These are phyloP conservation scores for Centrocercus urophasianus DNA, from an alignment of 2,113 vertebrate species.

Conservation along the genomic window DNA sequence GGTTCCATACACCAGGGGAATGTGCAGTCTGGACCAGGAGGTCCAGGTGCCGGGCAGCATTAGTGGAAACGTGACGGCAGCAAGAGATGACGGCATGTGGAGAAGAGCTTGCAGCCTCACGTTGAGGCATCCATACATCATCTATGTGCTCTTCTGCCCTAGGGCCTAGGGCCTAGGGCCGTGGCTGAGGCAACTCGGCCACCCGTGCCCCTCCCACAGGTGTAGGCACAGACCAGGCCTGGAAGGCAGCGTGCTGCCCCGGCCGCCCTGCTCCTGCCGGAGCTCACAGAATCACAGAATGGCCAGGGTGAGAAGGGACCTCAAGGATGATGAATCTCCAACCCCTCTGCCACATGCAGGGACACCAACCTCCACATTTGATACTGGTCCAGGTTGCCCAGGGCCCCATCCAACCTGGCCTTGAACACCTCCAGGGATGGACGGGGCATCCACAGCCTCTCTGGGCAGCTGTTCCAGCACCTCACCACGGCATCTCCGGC, in stretches of 20 bases:
- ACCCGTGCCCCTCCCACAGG: neutral
- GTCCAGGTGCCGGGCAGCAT: neutral
- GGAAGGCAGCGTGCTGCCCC: rapidly evolving
- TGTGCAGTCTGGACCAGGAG: neutral
- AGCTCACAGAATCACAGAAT: no score
- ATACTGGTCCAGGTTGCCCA: no score
- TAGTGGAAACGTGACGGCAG: rapidly evolving
- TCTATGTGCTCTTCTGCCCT: rapidly evolving
- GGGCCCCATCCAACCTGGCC: no score
- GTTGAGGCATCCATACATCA: rapidly evolving
- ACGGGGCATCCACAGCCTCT: no score
- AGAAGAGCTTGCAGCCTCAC: neutral
- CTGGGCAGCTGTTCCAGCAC: no score
- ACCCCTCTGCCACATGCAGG: no score
- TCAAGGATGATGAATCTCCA: no score
- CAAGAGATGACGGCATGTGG: rapidly evolving
- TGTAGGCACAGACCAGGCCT: neutral
- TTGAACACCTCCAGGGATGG: no score
- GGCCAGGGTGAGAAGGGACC: no score
- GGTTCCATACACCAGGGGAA: neutral
- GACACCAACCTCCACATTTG: no score
- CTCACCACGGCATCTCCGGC: no score
- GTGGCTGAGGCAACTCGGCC: no score
- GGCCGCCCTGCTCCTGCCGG: neutral
- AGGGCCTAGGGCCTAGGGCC: neutral